These are phyloP conservation scores for Chymomyza procnemis DNA, from an alignment of 2,888 invertebrate genomes.

Conservation along the genomic window DNA sequence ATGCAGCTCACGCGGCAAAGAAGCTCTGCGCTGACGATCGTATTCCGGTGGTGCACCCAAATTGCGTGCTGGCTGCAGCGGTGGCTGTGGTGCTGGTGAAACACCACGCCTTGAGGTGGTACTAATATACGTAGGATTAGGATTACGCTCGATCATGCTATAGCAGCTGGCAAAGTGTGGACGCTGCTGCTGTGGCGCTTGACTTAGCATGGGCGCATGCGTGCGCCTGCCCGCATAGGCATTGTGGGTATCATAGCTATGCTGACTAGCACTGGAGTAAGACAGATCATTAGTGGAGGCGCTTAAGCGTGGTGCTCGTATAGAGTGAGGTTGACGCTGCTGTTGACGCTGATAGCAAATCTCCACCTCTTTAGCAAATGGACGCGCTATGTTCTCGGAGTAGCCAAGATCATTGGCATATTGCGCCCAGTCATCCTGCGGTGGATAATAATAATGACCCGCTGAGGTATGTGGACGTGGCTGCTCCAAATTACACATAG, in stretches of 20 bases:
- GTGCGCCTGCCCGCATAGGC: slow-evolving; percentile 68
- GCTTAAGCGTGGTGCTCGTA: slow-evolving; percentile 75
- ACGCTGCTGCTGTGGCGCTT: slow-evolving; percentile 59
- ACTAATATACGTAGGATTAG: slow-evolving; percentile 75
- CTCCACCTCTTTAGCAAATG: slow-evolving; percentile 76
- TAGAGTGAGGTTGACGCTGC: slow-evolving; percentile 52
- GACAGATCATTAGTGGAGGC: slow-evolving; percentile 74
- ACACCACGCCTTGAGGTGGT: slow-evolving; percentile 72
- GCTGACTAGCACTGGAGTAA: slow-evolving; percentile 34
- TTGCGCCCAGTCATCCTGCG: slow-evolving; percentile 80
- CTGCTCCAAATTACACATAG: slow-evolving; percentile 72
- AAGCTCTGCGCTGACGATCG: slow-evolving; percentile 78
- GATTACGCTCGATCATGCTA: slow-evolving; percentile 77
- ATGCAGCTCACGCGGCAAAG: slow-evolving; percentile 83
- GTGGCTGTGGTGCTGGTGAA: slow-evolving; percentile 56
- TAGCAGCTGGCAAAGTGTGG: slow-evolving; percentile 74
- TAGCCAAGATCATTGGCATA: slow-evolving; percentile 78
- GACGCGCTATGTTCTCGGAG: slow-evolving; percentile 77
- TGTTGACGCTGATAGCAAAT: slow-evolving; percentile 72
- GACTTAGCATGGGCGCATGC: slow-evolving; percentile 71
- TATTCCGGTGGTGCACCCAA: slow-evolving; percentile 49
- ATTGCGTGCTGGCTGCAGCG: slow-evolving; percentile 8
- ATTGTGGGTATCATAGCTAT: slow-evolving; percentile 64
- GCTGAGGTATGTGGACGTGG: slow-evolving; percentile 50
- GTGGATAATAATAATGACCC: slow-evolving; percentile 35